These are phyloP conservation scores for Sinocyclocheilus grahami DNA, from an alignment of 2,113 vertebrate species.

Conservation along the genomic window DNA sequence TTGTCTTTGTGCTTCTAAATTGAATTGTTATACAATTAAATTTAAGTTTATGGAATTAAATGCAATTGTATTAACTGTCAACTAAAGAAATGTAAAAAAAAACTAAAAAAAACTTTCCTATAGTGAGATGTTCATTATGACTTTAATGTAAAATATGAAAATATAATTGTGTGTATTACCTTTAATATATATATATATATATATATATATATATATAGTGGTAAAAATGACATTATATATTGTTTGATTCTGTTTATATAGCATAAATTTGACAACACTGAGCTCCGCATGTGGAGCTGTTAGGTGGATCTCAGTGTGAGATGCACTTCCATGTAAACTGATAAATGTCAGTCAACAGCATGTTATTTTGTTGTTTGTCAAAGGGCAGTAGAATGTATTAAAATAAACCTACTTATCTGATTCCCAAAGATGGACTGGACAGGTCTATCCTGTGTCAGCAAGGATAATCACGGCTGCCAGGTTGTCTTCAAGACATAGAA, in stretches of 20 bases:
- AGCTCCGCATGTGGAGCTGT: no score
- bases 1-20: background rate
- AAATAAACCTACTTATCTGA: slow-evolving; percentile 29
- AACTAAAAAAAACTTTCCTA: no score
- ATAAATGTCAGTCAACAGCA: slow-evolving; percentile 19
- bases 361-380: slow-evolving; percentile 19
- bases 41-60: background rate
- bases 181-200: no score
- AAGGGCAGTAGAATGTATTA: slow-evolving; percentile 39
- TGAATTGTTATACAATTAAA: background rate
- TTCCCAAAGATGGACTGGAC: slow-evolving; percentile 48
- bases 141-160: no score
- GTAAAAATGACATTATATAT: no score
- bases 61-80: background rate
- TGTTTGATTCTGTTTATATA: background rate
- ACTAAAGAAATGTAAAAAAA: no score
- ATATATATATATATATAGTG: no score
- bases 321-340: background rate
- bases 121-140: no score
- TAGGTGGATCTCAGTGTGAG: no score
- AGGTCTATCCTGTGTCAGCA: slow-evolving; percentile 49
- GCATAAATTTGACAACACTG: background rate
- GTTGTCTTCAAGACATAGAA: slow-evolving; percentile 27
- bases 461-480: slow-evolving; percentile 45
- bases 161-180: no score